Evolutionary conservation across 2,113 vertebrate genomes (phyloP).

Genomic region (Pogona vitticeps): DNA sequence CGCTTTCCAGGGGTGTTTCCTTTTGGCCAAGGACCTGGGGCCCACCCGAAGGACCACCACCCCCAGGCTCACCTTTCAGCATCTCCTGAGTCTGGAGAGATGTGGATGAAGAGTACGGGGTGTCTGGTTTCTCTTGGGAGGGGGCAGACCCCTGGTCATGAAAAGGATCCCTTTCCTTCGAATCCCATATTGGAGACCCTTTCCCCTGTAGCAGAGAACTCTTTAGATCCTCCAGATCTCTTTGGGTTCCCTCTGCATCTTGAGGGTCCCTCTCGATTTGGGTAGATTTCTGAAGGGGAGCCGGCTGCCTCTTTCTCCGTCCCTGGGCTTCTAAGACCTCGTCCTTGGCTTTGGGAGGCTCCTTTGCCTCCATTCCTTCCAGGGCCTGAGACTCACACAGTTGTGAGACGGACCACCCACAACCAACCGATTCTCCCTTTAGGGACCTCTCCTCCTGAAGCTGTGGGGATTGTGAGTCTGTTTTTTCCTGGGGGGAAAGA

Average conservation of each 20-base stretch:
- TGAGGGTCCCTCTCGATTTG: neutral
- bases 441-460: neutral
- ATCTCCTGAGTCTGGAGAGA: neutral
- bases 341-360: neutral
- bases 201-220: neutral
- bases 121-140: neutral
- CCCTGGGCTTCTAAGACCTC: neutral
- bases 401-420: neutral
- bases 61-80: neutral
- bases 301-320: neutral
- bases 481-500: neutral
- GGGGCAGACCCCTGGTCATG: too few species aligned
- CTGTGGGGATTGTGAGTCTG: neutral
- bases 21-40: neutral
- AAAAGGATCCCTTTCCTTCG: neutral
- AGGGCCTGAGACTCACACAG: neutral
- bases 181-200: neutral
- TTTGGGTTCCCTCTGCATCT: neutral
- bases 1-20: neutral
- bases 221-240: neutral
- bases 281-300: neutral
- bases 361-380: neutral
- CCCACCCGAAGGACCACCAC: neutral
- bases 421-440: neutral
- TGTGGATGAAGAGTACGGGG: too few species aligned